Base-by-base conservation (phyloP, 2,113 vertebrate species). In the Taurulus bubalis region DNA sequence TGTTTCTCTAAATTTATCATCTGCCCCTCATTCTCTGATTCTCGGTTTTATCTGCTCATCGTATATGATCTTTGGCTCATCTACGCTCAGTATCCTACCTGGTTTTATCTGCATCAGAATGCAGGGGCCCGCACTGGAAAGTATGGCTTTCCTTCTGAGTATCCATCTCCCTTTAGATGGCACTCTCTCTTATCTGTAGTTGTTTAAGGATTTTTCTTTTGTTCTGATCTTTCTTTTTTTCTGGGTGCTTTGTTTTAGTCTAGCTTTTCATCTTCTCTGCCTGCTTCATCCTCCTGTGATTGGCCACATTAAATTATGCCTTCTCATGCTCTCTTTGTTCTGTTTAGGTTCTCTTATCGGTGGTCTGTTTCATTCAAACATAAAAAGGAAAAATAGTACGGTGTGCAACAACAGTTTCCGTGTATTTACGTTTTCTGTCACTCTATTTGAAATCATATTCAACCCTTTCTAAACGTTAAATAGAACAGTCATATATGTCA, bases 61-160 rank as follows among this genome's bases (percentile, higher is more conserved):
- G n/a, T n/a, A n/a, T n/a, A n/a, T n/a, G n/a, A n/a, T 87, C 81
- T 86, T 79, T 69, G 79, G 63, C 64, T 81, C 76, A 83, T 86
- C 75, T 69, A 34, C 53, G 22, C 67, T 69, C 73, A 32, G 65
- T 22, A 4, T 62, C 51, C 67, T 71, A 76, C 47, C 60, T 73
- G 49, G 38, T 70, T 79, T 82, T 86, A 74, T 84, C 67, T 86
- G 70, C 59, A 83, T 38, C 62, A 76, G 38, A 84, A 69, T 45
- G 26, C 55, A 71, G 63, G 42, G 30, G 53, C 47, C 47, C 3
- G 4, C 75, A 58, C 60, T 63, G 24, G 68, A 34, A 75, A 59
- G 58, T 63, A 75, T 51, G 38, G 24, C 64, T 83, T 49, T 80
- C 58, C 63, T 65, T 86, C 67, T 85, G 40, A 36, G 55, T 12